Conservation (phyloP, 2,113 vertebrate genomes). For the Trogon melanurus region DNA sequence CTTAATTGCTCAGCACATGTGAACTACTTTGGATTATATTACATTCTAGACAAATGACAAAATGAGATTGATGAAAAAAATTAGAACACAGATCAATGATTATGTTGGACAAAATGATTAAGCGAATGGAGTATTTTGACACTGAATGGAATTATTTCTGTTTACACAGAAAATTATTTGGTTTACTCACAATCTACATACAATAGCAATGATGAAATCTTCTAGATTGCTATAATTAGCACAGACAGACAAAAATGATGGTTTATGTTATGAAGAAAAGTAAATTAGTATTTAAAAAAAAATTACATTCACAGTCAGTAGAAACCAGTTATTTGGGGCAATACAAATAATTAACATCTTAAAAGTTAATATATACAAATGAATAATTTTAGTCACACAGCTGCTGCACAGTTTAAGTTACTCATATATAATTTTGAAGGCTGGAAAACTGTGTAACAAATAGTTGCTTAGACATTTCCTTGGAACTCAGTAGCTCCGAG, state of each 20-base stretch:
- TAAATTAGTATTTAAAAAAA: background rate
- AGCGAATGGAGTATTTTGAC: background rate
- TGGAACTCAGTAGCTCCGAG: background rate
- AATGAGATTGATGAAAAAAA: background rate
- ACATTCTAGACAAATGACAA: background rate
- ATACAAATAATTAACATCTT: background rate
- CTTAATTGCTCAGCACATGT: background rate
- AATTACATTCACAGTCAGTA: background rate
- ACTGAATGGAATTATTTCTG: background rate
- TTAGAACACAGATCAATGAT: background rate
- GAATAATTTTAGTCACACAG: background rate
- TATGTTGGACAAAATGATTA: background rate
- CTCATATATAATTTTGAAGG: background rate
- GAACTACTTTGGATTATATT: background rate
- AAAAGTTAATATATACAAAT: background rate
- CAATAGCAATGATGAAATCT: background rate
- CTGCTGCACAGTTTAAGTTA: background rate
- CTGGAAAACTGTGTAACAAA: background rate
- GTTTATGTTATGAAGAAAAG: background rate
- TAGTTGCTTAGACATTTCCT: background rate
- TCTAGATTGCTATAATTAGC: background rate
- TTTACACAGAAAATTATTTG: background rate
- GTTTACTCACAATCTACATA: background rate
- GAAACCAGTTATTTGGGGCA: background rate
- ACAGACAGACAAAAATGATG: background rate